Percentiles rank a stretch among this genome's conserved stretches.
Conservation (phyloP, 2,888 invertebrate genomes). For the Drosophila borealis region DNA sequence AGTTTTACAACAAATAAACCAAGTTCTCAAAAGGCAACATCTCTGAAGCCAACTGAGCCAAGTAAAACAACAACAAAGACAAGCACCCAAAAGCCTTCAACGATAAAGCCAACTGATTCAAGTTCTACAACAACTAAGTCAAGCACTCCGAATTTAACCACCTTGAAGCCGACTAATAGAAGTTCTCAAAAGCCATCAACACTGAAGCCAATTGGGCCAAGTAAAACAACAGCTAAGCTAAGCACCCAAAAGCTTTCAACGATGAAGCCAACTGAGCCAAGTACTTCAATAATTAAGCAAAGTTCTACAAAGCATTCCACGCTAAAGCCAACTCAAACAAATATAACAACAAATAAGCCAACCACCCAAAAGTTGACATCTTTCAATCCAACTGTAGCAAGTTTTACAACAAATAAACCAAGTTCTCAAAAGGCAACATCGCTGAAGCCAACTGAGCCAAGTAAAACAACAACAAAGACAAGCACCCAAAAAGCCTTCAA, state of each 20-base stretch:
- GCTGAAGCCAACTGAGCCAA: neutral
- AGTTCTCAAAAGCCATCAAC: neutral
- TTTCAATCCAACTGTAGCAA: neutral
- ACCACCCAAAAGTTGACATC: neutral
- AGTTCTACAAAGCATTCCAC: neutral
- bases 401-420: neutral
- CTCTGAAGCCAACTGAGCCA: neutral
- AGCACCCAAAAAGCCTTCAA: too few species aligned
- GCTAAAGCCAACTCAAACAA: neutral
- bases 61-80: neutral
- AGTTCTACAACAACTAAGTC: neutral
- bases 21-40: neutral
- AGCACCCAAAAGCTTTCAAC: neutral
- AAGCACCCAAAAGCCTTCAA: neutral
- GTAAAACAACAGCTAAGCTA: neutral
- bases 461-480: neutral
- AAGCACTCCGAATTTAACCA: neutral
- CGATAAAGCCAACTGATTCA: conserved; percentile 11
- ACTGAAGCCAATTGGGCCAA: neutral
- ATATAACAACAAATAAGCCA: neutral
- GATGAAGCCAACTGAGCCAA: neutral
- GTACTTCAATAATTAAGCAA: neutral
- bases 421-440: neutral
- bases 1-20: neutral
- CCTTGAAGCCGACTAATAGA: neutral